These are phyloP conservation scores for Artibeus jamaicensis DNA, from an alignment of 2,797 vertebrate genomes.

Conservation along the genomic window DNA sequence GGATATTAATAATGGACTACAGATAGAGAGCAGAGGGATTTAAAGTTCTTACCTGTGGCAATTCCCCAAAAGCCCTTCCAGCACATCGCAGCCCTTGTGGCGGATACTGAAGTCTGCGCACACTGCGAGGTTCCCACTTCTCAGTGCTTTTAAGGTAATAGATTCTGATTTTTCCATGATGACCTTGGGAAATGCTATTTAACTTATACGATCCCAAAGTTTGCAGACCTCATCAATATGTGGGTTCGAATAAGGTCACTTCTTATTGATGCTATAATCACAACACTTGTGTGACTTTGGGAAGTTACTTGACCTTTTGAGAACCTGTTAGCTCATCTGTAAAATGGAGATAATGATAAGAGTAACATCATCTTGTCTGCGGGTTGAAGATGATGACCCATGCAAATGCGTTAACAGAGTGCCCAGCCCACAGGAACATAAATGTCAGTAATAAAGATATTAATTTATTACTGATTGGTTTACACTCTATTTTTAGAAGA, in stretches of 20 bases:
- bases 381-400: conserved; percentile 13
- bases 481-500: background rate
- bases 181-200: conserved; percentile 42
- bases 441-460: conserved; percentile 9
- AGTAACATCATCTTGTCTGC: conserved; percentile 35
- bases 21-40: background rate
- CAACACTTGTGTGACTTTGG: conserved; percentile 47
- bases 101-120: background rate
- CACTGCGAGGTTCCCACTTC: background rate
- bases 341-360: conserved; percentile 52
- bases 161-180: conserved; percentile 10
- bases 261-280: conserved; percentile 44
- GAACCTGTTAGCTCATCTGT: conserved; percentile 59
- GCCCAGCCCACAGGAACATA: background rate
- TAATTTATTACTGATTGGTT: background rate
- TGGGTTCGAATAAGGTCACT: conserved; percentile 7
- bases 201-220: conserved; percentile 32
- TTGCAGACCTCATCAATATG: conserved; percentile 27
- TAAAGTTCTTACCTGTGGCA: background rate
- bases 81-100: background rate
- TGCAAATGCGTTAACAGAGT: background rate
- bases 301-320: conserved; percentile 55
- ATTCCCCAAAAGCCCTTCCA: background rate
- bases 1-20: background rate
- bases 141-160: conserved; percentile 15